Conservation (phyloP, 1,140 invertebrate species). For the Delia radicum region DNA sequence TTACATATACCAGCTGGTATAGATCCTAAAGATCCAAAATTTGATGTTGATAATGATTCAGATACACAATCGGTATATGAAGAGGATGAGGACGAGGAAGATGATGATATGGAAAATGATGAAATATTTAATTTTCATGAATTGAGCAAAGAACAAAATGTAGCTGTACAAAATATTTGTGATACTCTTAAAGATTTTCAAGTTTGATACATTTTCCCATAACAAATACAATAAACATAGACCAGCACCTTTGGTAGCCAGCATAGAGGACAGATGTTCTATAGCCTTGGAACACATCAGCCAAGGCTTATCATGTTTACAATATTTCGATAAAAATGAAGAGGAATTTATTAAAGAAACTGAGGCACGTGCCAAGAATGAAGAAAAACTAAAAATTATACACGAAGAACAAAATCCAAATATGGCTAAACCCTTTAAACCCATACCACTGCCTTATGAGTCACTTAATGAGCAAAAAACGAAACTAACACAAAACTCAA, state of each 20-base stretch:
- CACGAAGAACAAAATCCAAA: conserved; percentile 70
- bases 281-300: conserved; percentile 67
- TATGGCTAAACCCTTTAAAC: conserved; percentile 79
- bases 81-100: conserved; percentile 55
- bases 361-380: conserved; percentile 47
- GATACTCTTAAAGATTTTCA: conserved; percentile 48
- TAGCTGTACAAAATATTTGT: conserved; percentile 53
- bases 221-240: conserved; percentile 52
- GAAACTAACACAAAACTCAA: too few species aligned
- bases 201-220: conserved; percentile 33
- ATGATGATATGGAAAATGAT: conserved; percentile 32
- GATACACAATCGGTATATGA: conserved; percentile 45
- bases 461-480: conserved; percentile 57
- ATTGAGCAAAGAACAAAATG: conserved; percentile 36
- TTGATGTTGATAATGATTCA: conserved; percentile 38
- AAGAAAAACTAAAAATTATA: conserved; percentile 50
- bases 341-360: conserved; percentile 46
- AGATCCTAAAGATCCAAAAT: conserved; percentile 50
- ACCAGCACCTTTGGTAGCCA: conserved; percentile 63
- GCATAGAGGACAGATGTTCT: conserved; percentile 66
- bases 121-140: conserved; percentile 17
- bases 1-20: conserved; percentile 68
- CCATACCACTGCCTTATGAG: conserved; percentile 84
- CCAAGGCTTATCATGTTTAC: conserved; percentile 67
- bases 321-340: conserved; percentile 61